Conservation (phyloP, 2,888 invertebrate species). For the Lymantria monacha region DNA sequence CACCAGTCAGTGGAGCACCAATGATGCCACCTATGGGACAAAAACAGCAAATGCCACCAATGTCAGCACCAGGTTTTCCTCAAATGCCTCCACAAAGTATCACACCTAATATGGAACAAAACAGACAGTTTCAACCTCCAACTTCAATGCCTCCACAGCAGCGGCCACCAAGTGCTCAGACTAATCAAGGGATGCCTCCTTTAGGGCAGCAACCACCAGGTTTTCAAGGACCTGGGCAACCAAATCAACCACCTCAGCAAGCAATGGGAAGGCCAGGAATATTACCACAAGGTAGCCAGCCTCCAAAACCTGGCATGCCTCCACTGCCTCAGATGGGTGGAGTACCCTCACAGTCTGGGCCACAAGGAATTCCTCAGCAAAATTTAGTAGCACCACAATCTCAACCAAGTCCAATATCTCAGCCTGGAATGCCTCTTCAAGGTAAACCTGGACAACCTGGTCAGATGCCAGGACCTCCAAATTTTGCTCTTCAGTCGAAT, state of each 20-base stretch:
- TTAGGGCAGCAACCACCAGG: conserved; percentile 31
- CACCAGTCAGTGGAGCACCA: conserved; percentile 41
- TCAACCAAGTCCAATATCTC: conserved; percentile 22
- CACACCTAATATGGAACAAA: conserved; percentile 24
- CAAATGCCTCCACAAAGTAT: conserved; percentile 38
- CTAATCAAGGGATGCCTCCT: conserved; percentile 35
- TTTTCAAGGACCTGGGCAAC: conserved; percentile 32
- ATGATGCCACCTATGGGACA: background rate
- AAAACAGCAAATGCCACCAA: conserved; percentile 43
- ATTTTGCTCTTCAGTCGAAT: conserved; percentile 31
- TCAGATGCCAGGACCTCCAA: conserved; percentile 17
- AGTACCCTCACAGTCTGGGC: conserved; percentile 19
- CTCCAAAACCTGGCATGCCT: conserved; percentile 33
- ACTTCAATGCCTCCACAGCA: conserved; percentile 29
- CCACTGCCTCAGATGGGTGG: conserved; percentile 29
- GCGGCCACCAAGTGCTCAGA: conserved; percentile 44
- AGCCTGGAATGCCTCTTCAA: conserved; percentile 37
- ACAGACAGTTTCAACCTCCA: conserved; percentile 33
- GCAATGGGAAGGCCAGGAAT: conserved; percentile 40
- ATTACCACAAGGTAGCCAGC: conserved; percentile 33
- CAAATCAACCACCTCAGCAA: conserved; percentile 29
- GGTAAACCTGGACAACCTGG: conserved; percentile 30
- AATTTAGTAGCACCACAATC: conserved; percentile 25
- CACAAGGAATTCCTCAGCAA: conserved; percentile 20
- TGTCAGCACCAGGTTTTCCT: conserved; percentile 44